Percentiles rank a stretch among this genome's conserved stretches.
These are phyloP conservation scores for Homalodisca vitripennis DNA, from an alignment of 1,140 invertebrate genomes.

Conservation along the genomic window DNA sequence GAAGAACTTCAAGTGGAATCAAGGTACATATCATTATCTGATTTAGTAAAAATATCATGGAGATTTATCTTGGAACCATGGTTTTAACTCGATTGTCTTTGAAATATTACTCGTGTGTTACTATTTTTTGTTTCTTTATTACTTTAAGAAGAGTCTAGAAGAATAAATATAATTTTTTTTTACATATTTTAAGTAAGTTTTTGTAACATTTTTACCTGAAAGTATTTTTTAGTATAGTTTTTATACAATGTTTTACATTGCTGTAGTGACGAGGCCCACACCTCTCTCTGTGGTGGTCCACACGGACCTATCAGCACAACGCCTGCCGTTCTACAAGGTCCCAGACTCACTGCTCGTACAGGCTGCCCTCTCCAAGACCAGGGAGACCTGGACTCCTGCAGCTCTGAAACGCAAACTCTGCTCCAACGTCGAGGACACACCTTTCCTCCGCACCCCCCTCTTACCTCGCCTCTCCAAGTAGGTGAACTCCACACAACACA, in stretches of 20 bases:
- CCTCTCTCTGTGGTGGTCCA: constrained; percentile 25
- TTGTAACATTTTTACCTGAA: too few relatives aligned
- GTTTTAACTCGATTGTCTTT: too few relatives aligned
- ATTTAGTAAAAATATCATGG: too few relatives aligned
- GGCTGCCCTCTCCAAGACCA: constrained; percentile 11
- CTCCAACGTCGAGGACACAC: constrained; percentile 23
- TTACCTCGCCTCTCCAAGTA: background rate
- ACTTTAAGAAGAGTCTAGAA: too few relatives aligned
- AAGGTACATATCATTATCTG: background rate
- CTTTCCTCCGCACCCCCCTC: constrained; percentile 27
- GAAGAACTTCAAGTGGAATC: constrained; percentile 19
- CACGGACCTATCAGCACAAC: background rate
- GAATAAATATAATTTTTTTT: too few relatives aligned
- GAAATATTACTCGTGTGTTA: too few relatives aligned
- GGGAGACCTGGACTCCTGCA: constrained; percentile 29
- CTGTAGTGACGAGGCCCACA: constrained; percentile 26
- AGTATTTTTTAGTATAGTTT: background rate
- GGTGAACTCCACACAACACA: too few relatives aligned
- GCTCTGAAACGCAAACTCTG: constrained; percentile 19
- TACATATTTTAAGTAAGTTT: too few relatives aligned
- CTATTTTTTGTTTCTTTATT: too few relatives aligned
- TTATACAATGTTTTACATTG: background rate
- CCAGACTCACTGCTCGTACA: constrained; percentile 4
- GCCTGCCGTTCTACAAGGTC: constrained; percentile 10
- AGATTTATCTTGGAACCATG: too few relatives aligned